Percentiles rank a stretch among this genome's conserved stretches.
Evolutionary conservation across 2,888 invertebrate species (phyloP).

Genomic region (Dryocosmus kuriphilus): DNA sequence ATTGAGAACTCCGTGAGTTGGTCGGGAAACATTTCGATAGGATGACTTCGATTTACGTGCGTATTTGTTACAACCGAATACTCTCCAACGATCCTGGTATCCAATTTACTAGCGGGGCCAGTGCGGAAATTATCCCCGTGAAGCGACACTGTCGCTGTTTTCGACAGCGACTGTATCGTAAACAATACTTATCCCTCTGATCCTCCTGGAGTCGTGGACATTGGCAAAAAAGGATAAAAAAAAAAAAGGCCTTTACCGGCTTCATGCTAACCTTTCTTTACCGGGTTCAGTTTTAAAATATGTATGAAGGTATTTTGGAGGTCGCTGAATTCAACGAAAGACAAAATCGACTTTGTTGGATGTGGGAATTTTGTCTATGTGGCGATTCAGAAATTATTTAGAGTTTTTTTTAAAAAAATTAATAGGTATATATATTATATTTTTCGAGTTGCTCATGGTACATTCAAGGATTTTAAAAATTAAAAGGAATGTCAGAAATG

Average conservation of each 20-base stretch:
- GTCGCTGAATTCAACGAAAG: constrained; percentile 1
- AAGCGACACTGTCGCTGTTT: constrained; percentile 34
- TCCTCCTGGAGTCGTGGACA: neutral
- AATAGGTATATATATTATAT: too few species aligned
- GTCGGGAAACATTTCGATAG: constrained; percentile 19
- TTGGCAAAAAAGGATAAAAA: neutral
- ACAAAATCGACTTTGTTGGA: neutral
- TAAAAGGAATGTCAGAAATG: too few species aligned
- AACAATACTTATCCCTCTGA: constrained; percentile 28
- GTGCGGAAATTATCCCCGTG: constrained; percentile 13
- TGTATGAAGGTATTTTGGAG: neutral
- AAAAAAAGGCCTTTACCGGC: neutral
- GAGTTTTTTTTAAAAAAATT: too few species aligned
- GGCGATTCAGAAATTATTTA: neutral
- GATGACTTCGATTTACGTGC: constrained; percentile 37
- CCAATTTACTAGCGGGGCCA: constrained; percentile 20
- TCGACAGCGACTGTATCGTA: constrained; percentile 23
- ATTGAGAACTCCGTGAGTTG: constrained; percentile 50
- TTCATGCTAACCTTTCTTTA: neutral
- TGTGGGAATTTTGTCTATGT: neutral
- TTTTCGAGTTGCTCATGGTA: too few species aligned
- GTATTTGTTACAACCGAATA: constrained; percentile 13
- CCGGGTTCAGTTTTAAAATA: neutral
- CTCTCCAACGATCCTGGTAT: neutral
- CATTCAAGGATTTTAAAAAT: too few species aligned